Evolutionary conservation across 2,888 invertebrate species (phyloP), one percentile per base, ranked within the genome.

Genomic region (Campopleginae sp.): DNA sequence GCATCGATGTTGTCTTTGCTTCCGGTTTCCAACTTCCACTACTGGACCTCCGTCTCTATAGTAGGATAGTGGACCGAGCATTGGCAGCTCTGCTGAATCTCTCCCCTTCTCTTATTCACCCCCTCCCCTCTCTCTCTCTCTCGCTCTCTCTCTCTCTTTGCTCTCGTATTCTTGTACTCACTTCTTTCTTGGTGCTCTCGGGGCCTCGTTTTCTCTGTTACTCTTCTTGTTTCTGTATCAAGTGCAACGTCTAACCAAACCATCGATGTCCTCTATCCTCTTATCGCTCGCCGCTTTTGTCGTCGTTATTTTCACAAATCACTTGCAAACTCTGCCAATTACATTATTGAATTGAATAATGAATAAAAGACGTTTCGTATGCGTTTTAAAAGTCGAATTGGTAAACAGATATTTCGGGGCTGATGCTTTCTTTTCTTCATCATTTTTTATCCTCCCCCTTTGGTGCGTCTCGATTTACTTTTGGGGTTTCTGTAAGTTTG

Each of bases 1-100:
- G 82, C 85, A 85, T 85, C 85, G 85, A 82, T 85, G 85, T 85
- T 85, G 85, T 85, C 85, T 85, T 85, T 82, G 82, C 85, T 85
- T 85, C 85, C 85, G 85, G 85, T 85, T 85, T 54, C 65, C 74
- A 82, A 85, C 78, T 82, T 82, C 70, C 75, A 82, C 70, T 44
- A 65, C 70, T 72, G 82, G 75, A 76, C 78, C 76, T 58, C 8
- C 8, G 63, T 51, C 66, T 76, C 19, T 82, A 54, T 72, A 68
- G 68, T 27, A 68, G 23, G 17, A 46, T 31, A 61, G 77, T 48
- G 58, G 51, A 27, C n/a, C 38, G 68, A 46, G 58, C 72, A 72
- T 80, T 72, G 80, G 72, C 80, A 72, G 65, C 42, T 72, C 65
- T 72, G 46, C 27, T 23, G 61, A 79, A 71, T 17, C 80, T 80